These are phyloP conservation scores for Ara ararauna DNA, from an alignment of 2,797 vertebrate genomes.

Conservation along the genomic window DNA sequence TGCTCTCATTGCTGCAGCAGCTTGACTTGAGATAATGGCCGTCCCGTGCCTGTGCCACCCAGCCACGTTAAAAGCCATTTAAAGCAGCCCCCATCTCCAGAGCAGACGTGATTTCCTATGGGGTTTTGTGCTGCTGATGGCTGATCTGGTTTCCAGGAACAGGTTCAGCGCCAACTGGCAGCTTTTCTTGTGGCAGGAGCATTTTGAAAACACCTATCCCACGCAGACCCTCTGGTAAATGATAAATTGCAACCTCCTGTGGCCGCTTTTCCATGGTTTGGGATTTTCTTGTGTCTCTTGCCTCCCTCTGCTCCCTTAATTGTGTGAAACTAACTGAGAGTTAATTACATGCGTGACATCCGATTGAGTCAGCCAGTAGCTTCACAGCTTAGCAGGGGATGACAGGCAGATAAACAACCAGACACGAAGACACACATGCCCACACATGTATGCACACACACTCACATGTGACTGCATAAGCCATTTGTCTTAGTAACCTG, in stretches of 20 bases:
- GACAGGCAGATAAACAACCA: background rate
- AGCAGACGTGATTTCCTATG: background rate
- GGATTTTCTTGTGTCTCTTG: background rate
- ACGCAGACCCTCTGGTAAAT: background rate
- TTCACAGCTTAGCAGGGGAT: background rate
- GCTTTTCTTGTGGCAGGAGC: background rate
- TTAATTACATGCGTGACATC: background rate
- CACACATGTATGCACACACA: accelerated
- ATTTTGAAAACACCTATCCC: background rate
- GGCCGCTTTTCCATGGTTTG: background rate
- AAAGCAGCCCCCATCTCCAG: background rate
- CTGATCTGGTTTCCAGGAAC: background rate
- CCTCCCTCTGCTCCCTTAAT: background rate
- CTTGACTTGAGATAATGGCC: background rate
- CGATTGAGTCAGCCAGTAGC: background rate
- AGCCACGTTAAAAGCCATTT: background rate
- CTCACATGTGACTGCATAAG: background rate
- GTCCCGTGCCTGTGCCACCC: background rate
- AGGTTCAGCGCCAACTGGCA: background rate
- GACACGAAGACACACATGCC: background rate
- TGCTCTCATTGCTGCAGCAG: background rate
- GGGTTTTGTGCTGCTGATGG: background rate
- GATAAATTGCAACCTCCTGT: background rate
- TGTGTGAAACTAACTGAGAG: background rate
- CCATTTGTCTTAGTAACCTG: background rate